Percentiles rank a stretch among this genome's conserved stretches.
Conservation (phyloP, 2,797 vertebrate genomes). For the Phylloscopus collybita region DNA sequence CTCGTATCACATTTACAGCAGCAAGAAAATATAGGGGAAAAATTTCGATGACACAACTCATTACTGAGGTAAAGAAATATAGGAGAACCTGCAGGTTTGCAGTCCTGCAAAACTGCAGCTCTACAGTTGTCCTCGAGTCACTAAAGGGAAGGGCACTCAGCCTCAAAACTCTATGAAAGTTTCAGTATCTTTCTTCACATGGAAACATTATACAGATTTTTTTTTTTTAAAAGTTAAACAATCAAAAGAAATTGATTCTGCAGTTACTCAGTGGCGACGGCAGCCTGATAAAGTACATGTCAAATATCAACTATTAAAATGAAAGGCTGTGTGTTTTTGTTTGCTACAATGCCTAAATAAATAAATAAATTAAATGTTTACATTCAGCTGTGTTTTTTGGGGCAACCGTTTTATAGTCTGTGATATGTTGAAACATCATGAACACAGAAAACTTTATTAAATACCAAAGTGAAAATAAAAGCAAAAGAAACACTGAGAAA, state of each 20-base stretch:
- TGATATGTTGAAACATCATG: neutral
- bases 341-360: neutral
- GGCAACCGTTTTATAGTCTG: neutral
- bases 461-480: neutral
- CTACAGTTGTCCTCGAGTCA: neutral
- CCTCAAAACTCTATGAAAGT: neutral
- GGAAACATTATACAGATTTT: accelerated
- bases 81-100: neutral
- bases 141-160: neutral
- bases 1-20: neutral
- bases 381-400: neutral
- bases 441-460: neutral
- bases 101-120: neutral
- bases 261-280: neutral
- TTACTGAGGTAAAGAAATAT: neutral
- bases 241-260: neutral
- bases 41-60: neutral
- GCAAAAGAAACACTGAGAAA: neutral
- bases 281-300: neutral
- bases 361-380: neutral
- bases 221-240: neutral
- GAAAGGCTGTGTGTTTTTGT: neutral
- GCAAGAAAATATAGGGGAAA: neutral
- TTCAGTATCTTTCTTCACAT: neutral
- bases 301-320: neutral